phyloP scores from a whole-genome alignment of 2,797 vertebrate species.

The Xerus rutilus region DNA sequence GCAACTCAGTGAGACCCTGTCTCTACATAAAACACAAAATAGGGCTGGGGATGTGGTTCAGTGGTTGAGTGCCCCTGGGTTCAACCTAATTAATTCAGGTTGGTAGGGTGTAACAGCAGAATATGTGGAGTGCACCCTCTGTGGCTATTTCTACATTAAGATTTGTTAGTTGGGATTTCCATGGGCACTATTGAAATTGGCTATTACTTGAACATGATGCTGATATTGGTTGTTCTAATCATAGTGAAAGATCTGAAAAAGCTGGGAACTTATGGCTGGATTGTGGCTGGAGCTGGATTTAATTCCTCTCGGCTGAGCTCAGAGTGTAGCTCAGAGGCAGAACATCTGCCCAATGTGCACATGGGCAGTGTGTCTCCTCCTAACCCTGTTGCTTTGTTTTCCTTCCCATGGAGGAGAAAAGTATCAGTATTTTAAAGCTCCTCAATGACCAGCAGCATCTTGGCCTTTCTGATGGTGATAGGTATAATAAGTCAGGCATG shows the following conservation, averaged over 20 bases:
- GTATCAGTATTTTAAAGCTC: not conserved
- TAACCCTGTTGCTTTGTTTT: not conserved
- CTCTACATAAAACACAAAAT: too few species aligned
- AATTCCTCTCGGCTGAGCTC: not conserved
- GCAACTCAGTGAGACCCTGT: too few species aligned
- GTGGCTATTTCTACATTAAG: not conserved
- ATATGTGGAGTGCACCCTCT: not conserved
- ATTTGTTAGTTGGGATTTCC: not conserved
- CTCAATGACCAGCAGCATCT: not conserved
- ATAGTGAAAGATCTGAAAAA: not conserved
- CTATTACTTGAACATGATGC: not conserved
- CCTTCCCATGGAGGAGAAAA: not conserved
- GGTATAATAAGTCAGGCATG: not conserved
- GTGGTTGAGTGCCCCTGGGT: too few species aligned
- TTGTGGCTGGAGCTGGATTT: not conserved
- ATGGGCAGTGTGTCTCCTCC: too few species aligned
- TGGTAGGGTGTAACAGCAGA: not conserved
- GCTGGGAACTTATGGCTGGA: not conserved
- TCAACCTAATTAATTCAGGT: not conserved
- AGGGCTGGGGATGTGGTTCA: too few species aligned
- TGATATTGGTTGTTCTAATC: not conserved
- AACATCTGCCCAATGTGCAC: not conserved
- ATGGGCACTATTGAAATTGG: not conserved
- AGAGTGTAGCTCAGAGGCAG: not conserved
- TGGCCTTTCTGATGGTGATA: not conserved